Percentiles rank a stretch among this genome's conserved stretches.
Conservation (phyloP, 2,888 invertebrate species). For the Drosophila meridionalis region DNA sequence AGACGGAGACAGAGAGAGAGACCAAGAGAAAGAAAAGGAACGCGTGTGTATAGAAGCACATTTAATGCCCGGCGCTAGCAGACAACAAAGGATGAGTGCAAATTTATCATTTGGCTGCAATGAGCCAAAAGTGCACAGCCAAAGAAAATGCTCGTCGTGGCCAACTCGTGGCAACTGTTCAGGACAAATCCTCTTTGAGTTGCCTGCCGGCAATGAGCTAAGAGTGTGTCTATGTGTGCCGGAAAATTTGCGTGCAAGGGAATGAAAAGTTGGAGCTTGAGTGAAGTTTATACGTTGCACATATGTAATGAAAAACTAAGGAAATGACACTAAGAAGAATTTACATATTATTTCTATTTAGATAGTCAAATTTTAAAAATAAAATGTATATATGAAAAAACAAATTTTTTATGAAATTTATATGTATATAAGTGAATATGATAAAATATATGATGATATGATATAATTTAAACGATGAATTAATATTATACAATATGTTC, state of each 20-base stretch:
- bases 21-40: neutral
- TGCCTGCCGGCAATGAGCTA: slow-evolving; percentile 16
- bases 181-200: slow-evolving; percentile 39
- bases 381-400: too few relatives aligned
- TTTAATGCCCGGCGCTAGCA: slow-evolving; percentile 66
- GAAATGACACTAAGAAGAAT: too few relatives aligned
- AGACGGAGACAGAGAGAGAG: neutral
- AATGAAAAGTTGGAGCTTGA: slow-evolving; percentile 31
- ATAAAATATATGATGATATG: too few relatives aligned
- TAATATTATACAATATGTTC: too few relatives aligned
- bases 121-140: slow-evolving; percentile 38
- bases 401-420: too few relatives aligned
- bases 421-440: too few relatives aligned
- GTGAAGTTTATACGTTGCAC: slow-evolving; percentile 20
- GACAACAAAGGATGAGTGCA: slow-evolving; percentile 72
- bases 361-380: too few relatives aligned
- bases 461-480: too few relatives aligned
- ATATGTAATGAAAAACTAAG: too few relatives aligned
- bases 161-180: slow-evolving; percentile 18
- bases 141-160: slow-evolving; percentile 20
- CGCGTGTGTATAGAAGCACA: slow-evolving; percentile 19
- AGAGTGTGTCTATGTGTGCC: neutral
- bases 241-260: slow-evolving; percentile 33
- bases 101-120: slow-evolving; percentile 74
- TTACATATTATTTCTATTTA: too few relatives aligned